Conservation (phyloP, 2,113 vertebrate species). For the Orthonyx spaldingii region DNA sequence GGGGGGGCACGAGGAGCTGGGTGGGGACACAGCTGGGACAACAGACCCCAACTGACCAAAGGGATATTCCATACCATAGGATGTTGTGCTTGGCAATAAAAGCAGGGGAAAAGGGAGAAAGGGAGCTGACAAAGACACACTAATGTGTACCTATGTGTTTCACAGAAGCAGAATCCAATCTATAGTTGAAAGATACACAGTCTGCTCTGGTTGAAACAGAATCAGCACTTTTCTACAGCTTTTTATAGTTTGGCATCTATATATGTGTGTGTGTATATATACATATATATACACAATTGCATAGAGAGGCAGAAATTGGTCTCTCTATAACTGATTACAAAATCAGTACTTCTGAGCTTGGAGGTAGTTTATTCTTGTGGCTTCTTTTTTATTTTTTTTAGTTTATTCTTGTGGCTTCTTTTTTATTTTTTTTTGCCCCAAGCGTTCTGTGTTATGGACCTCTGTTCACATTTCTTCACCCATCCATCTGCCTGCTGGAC, state of each 20-base stretch:
- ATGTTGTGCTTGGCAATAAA: neutral
- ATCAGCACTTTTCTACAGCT: neutral
- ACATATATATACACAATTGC: neutral
- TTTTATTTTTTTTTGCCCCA: neutral
- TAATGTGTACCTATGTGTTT: neutral
- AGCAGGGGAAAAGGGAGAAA: neutral
- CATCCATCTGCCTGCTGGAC: neutral
- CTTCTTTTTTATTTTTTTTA: neutral
- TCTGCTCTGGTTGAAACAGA: neutral
- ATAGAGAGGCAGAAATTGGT: neutral
- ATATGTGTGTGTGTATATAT: rapidly evolving
- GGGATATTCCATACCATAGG: too few species aligned
- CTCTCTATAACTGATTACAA: neutral
- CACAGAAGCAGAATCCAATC: neutral
- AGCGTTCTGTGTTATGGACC: neutral
- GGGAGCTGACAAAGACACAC: neutral
- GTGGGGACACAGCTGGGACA: neutral
- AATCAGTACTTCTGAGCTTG: neutral
- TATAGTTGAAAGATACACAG: neutral
- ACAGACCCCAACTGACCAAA: neutral
- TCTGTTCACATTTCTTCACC: neutral
- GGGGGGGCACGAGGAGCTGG: neutral
- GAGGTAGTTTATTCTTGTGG: neutral
- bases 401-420: neutral
- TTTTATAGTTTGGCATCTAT: neutral